Base-by-base conservation (phyloP, 2,888 invertebrate species). In the Hymenopus coronatus region DNA sequence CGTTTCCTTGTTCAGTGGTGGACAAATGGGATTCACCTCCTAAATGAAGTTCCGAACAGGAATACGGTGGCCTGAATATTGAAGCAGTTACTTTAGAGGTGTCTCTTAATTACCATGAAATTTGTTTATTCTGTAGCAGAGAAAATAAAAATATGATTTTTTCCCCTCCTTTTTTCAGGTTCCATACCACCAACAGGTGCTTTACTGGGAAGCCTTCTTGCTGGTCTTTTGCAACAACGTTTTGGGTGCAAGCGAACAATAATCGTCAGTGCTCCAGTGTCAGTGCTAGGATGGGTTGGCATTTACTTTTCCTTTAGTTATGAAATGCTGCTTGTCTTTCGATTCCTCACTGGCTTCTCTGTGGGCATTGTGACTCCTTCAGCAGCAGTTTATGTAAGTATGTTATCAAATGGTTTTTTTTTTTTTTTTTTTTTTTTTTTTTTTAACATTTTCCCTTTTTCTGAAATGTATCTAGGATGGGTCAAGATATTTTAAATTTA, bases 311-410 rank as follows among this genome's bases (percentile, higher is more conserved):
- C 95, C 0, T 92, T 93, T 28, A 92, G 92, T 88, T 93, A 94
- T 89, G 91, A 93, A 0, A 91, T 94, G 83, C 92, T 96, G 2
- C 93, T 95, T 20, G 89, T 94, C 3, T 96, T 95, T 0, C 93
- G 96, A 84, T 92, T 95, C 12, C 90, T 95, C 70, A 94, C 95
- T 0, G 96, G 96, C 0, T 93, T 95, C 83, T 95, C 95, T 88
- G 94, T 94, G 3, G 95, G 96, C 0, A 94, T 96, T 33, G 94
- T 94, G 2, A 93, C 95, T 15, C 95, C 96, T 0, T 94, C 96
- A 6, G 94, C 94, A n/a, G 95, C 95, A 93, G 94, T 95, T 91
- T 96, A 96, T 92, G 95, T 96, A 90, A 94, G 95, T 92, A 85
- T 3, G n/a, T 25, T 84, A 88, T 83, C 7, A n/a, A n/a, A n/a